phyloP scores from a whole-genome alignment of 92 coral and sea anemone genomes.

The Bergia sp. region DNA sequence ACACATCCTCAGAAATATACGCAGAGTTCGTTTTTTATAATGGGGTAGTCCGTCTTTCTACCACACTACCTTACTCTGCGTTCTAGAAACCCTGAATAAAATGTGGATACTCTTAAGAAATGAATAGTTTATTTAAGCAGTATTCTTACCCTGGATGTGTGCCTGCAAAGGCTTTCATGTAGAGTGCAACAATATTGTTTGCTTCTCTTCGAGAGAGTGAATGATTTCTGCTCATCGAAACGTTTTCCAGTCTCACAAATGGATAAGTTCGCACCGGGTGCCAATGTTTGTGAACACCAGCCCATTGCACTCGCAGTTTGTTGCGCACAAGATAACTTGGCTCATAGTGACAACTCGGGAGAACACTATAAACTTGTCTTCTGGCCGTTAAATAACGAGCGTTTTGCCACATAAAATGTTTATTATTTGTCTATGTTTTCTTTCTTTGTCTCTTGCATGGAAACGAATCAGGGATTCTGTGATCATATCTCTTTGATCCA shows the following conservation, averaged over 20 bases:
- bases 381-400: neutral
- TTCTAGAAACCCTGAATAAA: neutral
- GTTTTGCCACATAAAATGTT: conserved; percentile 21
- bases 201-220: conserved; percentile 22
- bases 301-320: conserved; percentile 20
- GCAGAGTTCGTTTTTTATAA: no score
- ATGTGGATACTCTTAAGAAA: neutral
- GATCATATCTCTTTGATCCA: neutral
- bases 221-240: neutral
- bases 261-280: conserved; percentile 28
- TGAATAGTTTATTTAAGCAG: neutral
- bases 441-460: neutral
- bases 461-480: conserved; percentile 3
- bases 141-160: conserved; percentile 4
- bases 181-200: conserved; percentile 4
- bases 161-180: conserved; percentile 8
- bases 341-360: conserved; percentile 6
- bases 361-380: neutral
- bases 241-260: neutral
- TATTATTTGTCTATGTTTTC: neutral
- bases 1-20: no score
- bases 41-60: no score
- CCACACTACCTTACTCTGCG: neutral
- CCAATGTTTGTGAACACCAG: conserved; percentile 17
- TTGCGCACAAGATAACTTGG: conserved; percentile 18